Conservation (phyloP, 64 coral and sea anemone species). For the Stichodactyla helianthus region DNA sequence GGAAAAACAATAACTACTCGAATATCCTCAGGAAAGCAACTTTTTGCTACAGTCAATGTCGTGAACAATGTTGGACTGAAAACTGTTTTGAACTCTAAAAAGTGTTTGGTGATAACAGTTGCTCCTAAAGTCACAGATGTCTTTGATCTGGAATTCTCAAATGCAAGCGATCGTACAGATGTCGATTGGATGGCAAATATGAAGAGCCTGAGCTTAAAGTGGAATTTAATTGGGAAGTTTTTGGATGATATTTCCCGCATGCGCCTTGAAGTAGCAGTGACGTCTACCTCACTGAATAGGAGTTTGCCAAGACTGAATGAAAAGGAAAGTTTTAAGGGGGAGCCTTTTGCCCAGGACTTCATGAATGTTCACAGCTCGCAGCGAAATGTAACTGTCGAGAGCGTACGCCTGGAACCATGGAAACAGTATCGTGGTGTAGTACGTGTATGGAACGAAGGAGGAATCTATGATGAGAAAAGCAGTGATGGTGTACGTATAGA, state of each 20-base stretch:
- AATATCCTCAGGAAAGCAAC: constrained; percentile 54
- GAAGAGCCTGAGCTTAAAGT: constrained; percentile 56
- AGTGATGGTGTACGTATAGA: constrained; percentile 55
- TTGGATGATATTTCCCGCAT: constrained; percentile 63
- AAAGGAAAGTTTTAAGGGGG: constrained; percentile 39
- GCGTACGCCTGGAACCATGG: constrained; percentile 25
- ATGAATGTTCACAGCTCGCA: constrained; percentile 63
- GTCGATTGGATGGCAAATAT: constrained; percentile 76
- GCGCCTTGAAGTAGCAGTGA: constrained; percentile 59
- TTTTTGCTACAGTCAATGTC: constrained; percentile 52
- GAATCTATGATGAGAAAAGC: constrained; percentile 51
- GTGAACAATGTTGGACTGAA: constrained; percentile 32
- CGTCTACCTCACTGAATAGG: constrained; percentile 29
- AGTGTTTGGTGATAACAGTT: background rate
- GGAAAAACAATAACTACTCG: constrained; percentile 53
- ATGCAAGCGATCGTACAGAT: constrained; percentile 44
- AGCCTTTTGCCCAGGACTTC: constrained; percentile 56
- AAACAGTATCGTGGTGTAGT: constrained; percentile 69
- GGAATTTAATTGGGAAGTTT: constrained; percentile 43
- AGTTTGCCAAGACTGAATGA: constrained; percentile 26
- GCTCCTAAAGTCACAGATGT: constrained; percentile 69
- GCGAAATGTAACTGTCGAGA: constrained; percentile 56
- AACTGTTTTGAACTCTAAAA: constrained; percentile 14
- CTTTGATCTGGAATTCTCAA: constrained; percentile 48
- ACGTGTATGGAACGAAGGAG: constrained; percentile 48